Evolutionary conservation across 2,888 invertebrate genomes (phyloP).

Genomic region (Epirrhoe alternata): DNA sequence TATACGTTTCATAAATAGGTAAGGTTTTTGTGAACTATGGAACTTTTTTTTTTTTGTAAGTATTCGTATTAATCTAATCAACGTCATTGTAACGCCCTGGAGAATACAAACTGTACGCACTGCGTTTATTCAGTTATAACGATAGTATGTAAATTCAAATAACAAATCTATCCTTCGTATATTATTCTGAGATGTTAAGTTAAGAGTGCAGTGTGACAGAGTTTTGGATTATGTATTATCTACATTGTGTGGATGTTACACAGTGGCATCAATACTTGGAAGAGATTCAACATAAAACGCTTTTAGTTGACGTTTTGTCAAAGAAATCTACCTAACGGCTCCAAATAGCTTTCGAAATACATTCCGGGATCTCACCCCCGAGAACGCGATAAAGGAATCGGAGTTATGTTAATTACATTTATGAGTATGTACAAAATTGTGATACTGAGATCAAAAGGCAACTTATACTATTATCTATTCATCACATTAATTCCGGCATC

Average conservation of each 20-base stretch:
- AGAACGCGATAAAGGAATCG: constrained; percentile 54
- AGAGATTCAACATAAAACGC: constrained; percentile 13
- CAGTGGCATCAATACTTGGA: neutral
- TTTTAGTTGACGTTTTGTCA: constrained; percentile 5
- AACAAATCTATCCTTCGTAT: neutral
- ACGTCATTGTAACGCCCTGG: neutral
- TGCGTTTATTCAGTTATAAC: neutral
- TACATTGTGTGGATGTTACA: constrained; percentile 4
- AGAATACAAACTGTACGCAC: neutral
- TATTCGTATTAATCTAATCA: neutral
- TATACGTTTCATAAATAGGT: constrained; percentile 24
- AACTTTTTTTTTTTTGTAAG: neutral
- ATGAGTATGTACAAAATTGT: constrained; percentile 73
- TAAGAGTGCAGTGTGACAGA: constrained; percentile 11
- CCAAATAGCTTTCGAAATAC: neutral
- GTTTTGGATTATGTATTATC: neutral
- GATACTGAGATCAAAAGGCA: constrained; percentile 74
- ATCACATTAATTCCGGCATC: constrained; percentile 60
- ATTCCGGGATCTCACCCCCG: constrained; percentile 8
- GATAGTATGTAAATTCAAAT: neutral
- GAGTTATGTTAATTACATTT: constrained; percentile 72
- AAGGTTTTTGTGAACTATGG: neutral
- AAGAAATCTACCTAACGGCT: neutral
- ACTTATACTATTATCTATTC: constrained; percentile 60
- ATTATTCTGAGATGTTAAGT: constrained; percentile 1